Base-by-base conservation (phyloP, 2,888 invertebrate species). In the Agonum fuliginosum region DNA sequence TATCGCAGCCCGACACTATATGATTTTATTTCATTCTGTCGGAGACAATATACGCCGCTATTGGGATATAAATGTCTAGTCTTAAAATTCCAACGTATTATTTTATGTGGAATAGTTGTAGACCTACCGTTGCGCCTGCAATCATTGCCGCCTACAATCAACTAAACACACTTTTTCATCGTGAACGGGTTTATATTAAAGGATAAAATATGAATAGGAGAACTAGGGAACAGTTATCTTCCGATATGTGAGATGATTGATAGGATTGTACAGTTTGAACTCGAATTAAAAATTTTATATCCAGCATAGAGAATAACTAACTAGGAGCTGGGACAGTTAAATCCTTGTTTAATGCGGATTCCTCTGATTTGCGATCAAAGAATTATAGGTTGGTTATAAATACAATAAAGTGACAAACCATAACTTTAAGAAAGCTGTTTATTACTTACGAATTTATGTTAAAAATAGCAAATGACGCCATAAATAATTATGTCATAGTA, bases 1-100 rank as follows among this genome's bases (percentile, higher is more conserved):
- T 74, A 74, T 74, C 62, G 62, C 58, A 41, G 48, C n/a, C n/a
- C n/a, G n/a, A n/a, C n/a, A n/a, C n/a, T n/a, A n/a, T 41, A 73
- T 73, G 37, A 54, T 73, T 73, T 73, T 54, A 54, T 73, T 73
- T 41, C 14, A 72, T 46, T 27, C 37, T 51, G 73, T 58, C 73
- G 17, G 10, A 24, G 73, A 54, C 41, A 73, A 73, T 58, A 73
- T 73, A 73, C 37, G 37, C 41, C 30, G 41, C 34, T 51, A 24
- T 37, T 48, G 41, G 22, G 54, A 73, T 58, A 73, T 73, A 58
- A 73, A 73, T 73, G 73, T 73, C 73, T 12, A 14, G 8, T 12
- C 30, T 22, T 12, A 30, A 62, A 27, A 62, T 62, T 62, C 58
- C 30, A 30, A 30, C 58, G 14, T 17, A 27, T 62, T 62, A 62